phyloP scores from a whole-genome alignment of 2,113 vertebrate genomes.

The Neolamprologus modestus region DNA sequence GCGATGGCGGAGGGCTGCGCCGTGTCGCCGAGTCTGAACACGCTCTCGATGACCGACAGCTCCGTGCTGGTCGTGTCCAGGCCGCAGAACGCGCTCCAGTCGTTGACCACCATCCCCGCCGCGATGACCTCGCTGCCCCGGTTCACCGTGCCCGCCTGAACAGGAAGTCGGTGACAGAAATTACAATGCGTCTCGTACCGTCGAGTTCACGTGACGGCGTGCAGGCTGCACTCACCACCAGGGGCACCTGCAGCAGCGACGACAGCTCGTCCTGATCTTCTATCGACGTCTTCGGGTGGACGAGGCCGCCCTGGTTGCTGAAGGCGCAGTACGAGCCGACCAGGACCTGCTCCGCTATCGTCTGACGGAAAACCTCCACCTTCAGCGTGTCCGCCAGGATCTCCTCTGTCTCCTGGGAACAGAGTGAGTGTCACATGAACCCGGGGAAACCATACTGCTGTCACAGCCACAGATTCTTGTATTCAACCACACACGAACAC shows the following conservation, averaged over 20 bases:
- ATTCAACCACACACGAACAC: neutral
- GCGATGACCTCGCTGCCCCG: slow-evolving; percentile 95
- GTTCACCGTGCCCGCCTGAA: slow-evolving; percentile 92
- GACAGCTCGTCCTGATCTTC: slow-evolving; percentile 97
- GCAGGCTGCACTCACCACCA: slow-evolving; percentile 82
- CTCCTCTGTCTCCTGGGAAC: slow-evolving; percentile 89
- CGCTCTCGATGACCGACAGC: slow-evolving; percentile 94
- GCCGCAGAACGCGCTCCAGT: slow-evolving; percentile 97
- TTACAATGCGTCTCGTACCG: accelerated
- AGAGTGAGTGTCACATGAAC: accelerated
- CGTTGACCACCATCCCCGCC: slow-evolving; percentile 93
- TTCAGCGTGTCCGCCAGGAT: slow-evolving; percentile 92
- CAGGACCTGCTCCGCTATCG: slow-evolving; percentile 90
- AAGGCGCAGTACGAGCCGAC: slow-evolving; percentile 94
- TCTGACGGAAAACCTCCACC: slow-evolving; percentile 98
- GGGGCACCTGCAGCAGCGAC: slow-evolving; percentile 90
- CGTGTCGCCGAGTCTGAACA: slow-evolving; percentile 83
- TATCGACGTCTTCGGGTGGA: slow-evolving; percentile 92
- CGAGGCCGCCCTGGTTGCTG: slow-evolving; percentile 93
- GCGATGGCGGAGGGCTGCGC: slow-evolving; percentile 89
- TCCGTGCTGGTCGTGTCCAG: slow-evolving; percentile 96
- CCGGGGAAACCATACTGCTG: accelerated
- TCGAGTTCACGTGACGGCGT: neutral
- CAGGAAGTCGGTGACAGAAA: accelerated
- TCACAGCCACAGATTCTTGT: accelerated